Percentiles rank a stretch among this genome's conserved stretches.
phyloP scores from a whole-genome alignment of 2,113 vertebrate species.

The Ornithorhynchus anatinus region DNA sequence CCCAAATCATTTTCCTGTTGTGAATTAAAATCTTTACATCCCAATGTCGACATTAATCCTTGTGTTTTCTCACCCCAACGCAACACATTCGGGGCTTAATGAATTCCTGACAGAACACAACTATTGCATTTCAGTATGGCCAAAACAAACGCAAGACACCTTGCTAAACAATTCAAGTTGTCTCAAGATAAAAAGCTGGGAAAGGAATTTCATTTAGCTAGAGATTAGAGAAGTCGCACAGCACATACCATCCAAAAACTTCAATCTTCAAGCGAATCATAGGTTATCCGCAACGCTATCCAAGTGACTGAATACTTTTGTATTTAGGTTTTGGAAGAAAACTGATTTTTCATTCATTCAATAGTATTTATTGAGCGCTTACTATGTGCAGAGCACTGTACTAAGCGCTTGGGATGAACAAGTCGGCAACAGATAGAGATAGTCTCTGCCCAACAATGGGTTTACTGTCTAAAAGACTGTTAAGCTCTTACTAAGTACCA shows the following conservation, averaged over 20 bases:
- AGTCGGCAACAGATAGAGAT: no score
- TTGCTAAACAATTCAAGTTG: constrained; percentile 21
- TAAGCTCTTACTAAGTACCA: no score
- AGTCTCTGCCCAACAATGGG: no score
- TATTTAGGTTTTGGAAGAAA: not conserved
- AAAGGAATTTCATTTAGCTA: constrained; percentile 45
- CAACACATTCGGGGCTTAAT: not conserved
- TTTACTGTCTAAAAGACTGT: no score
- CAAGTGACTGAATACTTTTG: not conserved
- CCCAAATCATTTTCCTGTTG: not conserved
- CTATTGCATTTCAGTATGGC: not conserved
- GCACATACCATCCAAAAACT: constrained; percentile 31
- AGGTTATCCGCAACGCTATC: not conserved
- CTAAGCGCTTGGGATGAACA: no score
- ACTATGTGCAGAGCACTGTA: no score
- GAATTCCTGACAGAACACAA: not conserved
- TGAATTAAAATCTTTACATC: not conserved
- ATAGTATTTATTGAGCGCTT: no score
- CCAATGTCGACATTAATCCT: constrained; percentile 11
- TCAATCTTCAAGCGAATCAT: constrained; percentile 28
- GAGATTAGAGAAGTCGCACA: constrained; percentile 24
- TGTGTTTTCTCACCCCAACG: not conserved
- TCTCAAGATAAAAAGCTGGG: constrained; percentile 13
- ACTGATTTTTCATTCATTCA: not conserved
- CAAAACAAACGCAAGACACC: constrained; percentile 12